Evolutionary conservation across 2,888 invertebrate genomes (phyloP), one percentile per base, ranked within the genome.

Genomic region (Timandra comae): DNA sequence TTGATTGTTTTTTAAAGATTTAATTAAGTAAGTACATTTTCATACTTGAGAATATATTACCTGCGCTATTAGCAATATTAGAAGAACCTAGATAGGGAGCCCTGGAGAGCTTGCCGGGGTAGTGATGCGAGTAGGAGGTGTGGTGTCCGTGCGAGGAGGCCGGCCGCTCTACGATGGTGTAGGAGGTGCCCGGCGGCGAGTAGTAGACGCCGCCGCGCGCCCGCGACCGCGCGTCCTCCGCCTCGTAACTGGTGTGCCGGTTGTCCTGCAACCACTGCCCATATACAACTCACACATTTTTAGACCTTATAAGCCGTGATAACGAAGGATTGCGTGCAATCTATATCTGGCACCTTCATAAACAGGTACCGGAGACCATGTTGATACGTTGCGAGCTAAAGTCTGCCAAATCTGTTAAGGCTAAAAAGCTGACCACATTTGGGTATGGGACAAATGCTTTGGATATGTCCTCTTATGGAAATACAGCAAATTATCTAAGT

Each of bases 141-240:
- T 91, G 91, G 57, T 91, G 91, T 61, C 90, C 91, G 49, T 90
- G 90, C 28, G 90, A 91, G 53, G 91, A 91, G 45, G 91, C 91
- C 42, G 91, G 91, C 44, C 94, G 87, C 80, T 95, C 95, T 61
- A 95, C 91, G 73, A 95, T 95, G 63, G 95, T 95, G 79, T 95
- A 95, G 37, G 93, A 94, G 49, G 95, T 95, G 43, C 95, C 95
- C 13, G 95, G 95, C 35, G 95, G 95, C 46, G 94, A 95, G 77
- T 94, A 95, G 79, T 95, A 95, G 46, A 91, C 86, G 46, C 93
- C 90, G 48, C 92, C 88, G 28, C 91, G 88, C 46, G 88, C 87
- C 52, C 91, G 80, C 46, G 62, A 70, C 26, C 80, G 68, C 38
- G 80, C 82, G 50, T 78, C 87, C 59, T 71, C 85, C 56, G 80